Base-by-base conservation (phyloP, 2,113 vertebrate genomes). In the Sus scrofa region DNA sequence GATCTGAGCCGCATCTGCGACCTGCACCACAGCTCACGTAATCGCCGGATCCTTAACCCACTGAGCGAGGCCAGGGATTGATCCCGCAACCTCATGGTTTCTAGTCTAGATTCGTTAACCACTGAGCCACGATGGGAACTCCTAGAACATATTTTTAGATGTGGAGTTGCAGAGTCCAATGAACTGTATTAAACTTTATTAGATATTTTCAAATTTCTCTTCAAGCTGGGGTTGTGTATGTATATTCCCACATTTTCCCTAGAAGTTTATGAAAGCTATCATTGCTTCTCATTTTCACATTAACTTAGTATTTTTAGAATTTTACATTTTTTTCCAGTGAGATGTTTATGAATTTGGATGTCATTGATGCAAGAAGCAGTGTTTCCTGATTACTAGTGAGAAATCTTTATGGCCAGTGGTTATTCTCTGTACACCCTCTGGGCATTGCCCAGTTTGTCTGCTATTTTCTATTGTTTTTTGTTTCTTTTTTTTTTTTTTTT, bases 221-320 rank as follows among this genome's bases (percentile, higher is more conserved):
- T 13, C 6, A 5, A 0, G 60, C 52, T 52, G 0, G 5, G n/a
- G n/a, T 9, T 1, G 27, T 3, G 0, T 2, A 24, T 27, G 22
- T 12, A 3, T 60, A 60, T 60, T 60, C 27, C 37, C 52, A 83
- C 56, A 24, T 32, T 20, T 27, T 10, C 44, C 26, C 18, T 11
- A 26, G 37, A 3, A 27, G n/a, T 68, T 30, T 22, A 15, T 39
- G 20, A n/a, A 71, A 27, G 26, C 12, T 16, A 24, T 14, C 20
- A 13, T 2, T 34, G 20, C 11, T 58, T 27, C 16, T 9, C 13
- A 18, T 73, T 79, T 79, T 74, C 20, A 22, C 37, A 16, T 54
- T n/a, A n/a, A n/a, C n/a, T 70, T 26, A 6, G 30, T 71, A 27
- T n/a, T 60, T 62, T n/a, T 24, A 37, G 37, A 37, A 62, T 82